Evolutionary conservation across 2,888 invertebrate species (phyloP).

Genomic region (Pollenia amentaria): DNA sequence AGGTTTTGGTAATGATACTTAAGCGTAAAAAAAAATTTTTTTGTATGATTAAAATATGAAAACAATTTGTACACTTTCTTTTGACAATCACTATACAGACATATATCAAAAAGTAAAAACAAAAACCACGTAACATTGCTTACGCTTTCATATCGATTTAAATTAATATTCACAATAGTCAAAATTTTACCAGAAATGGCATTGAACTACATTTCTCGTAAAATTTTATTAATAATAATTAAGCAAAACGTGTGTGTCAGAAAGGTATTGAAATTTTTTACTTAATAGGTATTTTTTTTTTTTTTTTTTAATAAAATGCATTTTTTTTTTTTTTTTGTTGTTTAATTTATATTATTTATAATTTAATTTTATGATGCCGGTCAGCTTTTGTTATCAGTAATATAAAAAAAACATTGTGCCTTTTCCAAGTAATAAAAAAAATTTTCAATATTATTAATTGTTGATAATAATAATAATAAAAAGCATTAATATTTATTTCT

Average conservation of each 20-base stretch:
- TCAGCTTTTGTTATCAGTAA: not conserved
- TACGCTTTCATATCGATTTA: constrained; percentile 12
- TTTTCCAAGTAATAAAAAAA: constrained; percentile 14
- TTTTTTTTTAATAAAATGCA: not conserved
- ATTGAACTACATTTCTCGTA: constrained; percentile 35
- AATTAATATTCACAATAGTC: not conserved
- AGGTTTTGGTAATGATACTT: too few relatives aligned
- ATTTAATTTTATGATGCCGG: constrained; percentile 1
- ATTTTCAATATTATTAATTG: not conserved
- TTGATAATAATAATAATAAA: constrained; percentile 21
- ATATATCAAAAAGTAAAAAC: too few relatives aligned
- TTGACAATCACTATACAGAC: too few relatives aligned
- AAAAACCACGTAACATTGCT: not conserved
- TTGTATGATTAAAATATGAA: too few relatives aligned
- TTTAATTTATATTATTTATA: too few relatives aligned
- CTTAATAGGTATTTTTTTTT: constrained; percentile 10
- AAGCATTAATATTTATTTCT: constrained; percentile 7
- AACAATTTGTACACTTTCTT: too few relatives aligned
- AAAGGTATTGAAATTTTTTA: constrained; percentile 24
- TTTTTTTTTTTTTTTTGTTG: too few relatives aligned
- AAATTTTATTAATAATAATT: constrained; percentile 5
- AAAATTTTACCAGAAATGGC: constrained; percentile 26
- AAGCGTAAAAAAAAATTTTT: too few relatives aligned
- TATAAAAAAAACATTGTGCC: not conserved
- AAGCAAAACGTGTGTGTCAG: constrained; percentile 3